A percentile compares a stretch with the other conserved stretches of the same genome.
Evolutionary conservation across 2,113 vertebrate genomes (phyloP).

Genomic region (Scatophagus argus): DNA sequence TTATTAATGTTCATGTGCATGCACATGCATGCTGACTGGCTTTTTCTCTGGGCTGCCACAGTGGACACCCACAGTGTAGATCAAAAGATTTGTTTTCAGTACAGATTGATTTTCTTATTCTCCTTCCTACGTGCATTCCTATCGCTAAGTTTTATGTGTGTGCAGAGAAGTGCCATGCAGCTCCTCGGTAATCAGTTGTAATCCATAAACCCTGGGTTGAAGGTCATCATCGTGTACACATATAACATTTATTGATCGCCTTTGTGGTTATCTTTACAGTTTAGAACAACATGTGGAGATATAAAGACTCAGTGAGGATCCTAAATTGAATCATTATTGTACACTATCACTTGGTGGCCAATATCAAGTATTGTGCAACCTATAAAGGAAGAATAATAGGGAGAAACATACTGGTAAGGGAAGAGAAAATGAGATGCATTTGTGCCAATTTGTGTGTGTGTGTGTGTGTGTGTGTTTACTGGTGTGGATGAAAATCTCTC

Average conservation of each 20-base stretch:
- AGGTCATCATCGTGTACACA: slow-evolving; percentile 58
- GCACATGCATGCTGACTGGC: slow-evolving; percentile 35
- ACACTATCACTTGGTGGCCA: background rate
- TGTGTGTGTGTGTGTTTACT: slow-evolving; percentile 43
- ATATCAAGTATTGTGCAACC: slow-evolving; percentile 1
- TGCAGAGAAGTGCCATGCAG: slow-evolving; percentile 6
- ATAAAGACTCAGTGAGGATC: slow-evolving; percentile 4
- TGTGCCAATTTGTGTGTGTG: slow-evolving; percentile 42
- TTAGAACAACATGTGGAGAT: slow-evolving; percentile 9
- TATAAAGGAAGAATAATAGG: background rate
- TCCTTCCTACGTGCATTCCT: slow-evolving; percentile 26
- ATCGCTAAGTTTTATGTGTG: slow-evolving; percentile 15
- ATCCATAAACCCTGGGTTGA: slow-evolving; percentile 43
- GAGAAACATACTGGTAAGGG: background rate
- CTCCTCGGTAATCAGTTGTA: slow-evolving; percentile 55
- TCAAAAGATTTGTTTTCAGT: slow-evolving; percentile 61
- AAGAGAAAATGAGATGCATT: slow-evolving; percentile 61
- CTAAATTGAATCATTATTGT: slow-evolving; percentile 7
- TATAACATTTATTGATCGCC: slow-evolving; percentile 52
- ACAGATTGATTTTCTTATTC: slow-evolving; percentile 63
- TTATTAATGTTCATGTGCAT: slow-evolving; percentile 37
- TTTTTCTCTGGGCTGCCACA: slow-evolving; percentile 42
- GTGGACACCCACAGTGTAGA: slow-evolving; percentile 60
- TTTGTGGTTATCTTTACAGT: slow-evolving; percentile 30
- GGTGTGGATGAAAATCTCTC: slow-evolving; percentile 66